Evolutionary conservation across 2,797 vertebrate species (phyloP).

Genomic region (Molossus alvarezi): DNA sequence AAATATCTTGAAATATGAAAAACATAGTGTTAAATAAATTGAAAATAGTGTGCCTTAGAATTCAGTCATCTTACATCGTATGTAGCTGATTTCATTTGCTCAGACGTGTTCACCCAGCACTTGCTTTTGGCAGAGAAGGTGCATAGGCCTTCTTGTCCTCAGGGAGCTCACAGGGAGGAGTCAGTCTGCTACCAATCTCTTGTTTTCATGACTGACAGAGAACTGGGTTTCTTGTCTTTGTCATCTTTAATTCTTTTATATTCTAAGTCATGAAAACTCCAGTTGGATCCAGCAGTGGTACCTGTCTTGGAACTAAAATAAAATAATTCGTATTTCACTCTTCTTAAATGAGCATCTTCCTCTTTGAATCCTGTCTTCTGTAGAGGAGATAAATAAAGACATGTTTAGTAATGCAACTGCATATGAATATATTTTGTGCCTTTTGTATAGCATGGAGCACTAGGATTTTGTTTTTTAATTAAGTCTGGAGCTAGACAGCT

Average conservation of each 20-base stretch:
- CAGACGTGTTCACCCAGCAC: neutral
- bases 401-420: neutral
- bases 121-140: neutral
- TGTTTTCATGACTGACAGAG: neutral
- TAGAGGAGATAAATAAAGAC: conserved; percentile 4
- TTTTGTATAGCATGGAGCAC: neutral
- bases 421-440: neutral
- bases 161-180: neutral
- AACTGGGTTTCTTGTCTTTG: neutral
- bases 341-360: conserved; percentile 20
- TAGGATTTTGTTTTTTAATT: conserved; percentile 38
- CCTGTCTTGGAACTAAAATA: neutral
- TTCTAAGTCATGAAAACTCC: conserved; percentile 1
- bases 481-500: neutral
- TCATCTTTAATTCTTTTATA: neutral
- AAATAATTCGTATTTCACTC: neutral
- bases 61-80: neutral
- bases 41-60: neutral
- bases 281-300: neutral
- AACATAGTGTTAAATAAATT: neutral
- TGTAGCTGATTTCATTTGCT: neutral
- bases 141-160: neutral
- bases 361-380: neutral
- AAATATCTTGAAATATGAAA: conserved; percentile 1
- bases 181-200: neutral